Base-by-base conservation (phyloP, 2,888 invertebrate species). In the Himalopsyche tibetana region DNA sequence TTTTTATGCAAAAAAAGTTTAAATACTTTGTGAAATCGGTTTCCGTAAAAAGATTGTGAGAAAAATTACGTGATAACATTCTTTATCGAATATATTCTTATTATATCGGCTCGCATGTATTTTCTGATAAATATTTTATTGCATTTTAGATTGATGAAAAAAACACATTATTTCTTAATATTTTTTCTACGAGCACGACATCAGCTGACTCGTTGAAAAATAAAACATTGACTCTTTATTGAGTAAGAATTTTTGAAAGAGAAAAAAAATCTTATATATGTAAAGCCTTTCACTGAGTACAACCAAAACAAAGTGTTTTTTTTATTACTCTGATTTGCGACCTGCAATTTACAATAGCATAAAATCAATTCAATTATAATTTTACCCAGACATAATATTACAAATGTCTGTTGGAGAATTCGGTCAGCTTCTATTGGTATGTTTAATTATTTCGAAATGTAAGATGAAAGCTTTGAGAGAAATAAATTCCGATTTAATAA, bases 301-400 rank as follows among this genome's bases (percentile, higher is more conserved):
- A 51, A 51, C 51, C 51, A 19, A 63, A 63, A 63, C 63, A 63
- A 63, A 63, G 63, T 63, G 28, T 63, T 63, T 51, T 51, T 51
- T 51, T 63, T 63, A 28, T n/a, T 19, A 28, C 63, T 28, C 19
- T 63, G 63, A 63, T 63, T 63, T 63, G 63, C 63, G 63, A 19
- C 63, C n/a, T 63, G 63, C 63, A 63, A 63, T 63, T 63, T 63
- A 63, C 63, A 63, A 63, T 63, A 63, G 63, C 63, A 63, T 63
- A 63, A 63, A 63, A 63, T 63, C 63, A 63, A 63, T 63, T 63
- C 28, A 19, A n/a, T 63, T 63, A 63, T 63, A 63, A 63, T 63
- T 63, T 63, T 63, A 63, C n/a, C 63, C 63, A 19, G 63, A 63
- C 63, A 63, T 63, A 63, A 63, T 63, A 63, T 63, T 63, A 28